Conservation (phyloP, 2,797 vertebrate genomes). For the Varecia variegata region DNA sequence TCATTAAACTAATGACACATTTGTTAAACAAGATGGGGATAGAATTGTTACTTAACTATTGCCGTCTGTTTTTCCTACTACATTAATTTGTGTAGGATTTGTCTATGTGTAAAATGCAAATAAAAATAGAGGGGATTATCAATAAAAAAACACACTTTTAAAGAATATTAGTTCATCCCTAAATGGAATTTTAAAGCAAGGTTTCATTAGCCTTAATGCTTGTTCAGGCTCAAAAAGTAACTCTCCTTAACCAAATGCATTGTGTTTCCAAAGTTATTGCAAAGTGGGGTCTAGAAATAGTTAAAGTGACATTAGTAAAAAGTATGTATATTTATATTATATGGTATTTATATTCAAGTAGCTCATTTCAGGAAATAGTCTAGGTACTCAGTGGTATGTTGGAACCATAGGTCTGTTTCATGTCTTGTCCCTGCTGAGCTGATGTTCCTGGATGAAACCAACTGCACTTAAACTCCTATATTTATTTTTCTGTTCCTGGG, state of each 20-base stretch:
- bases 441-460: constrained; percentile 28
- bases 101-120: background rate
- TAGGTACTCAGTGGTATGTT: background rate
- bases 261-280: background rate
- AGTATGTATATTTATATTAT: constrained; percentile 18
- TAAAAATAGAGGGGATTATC: background rate
- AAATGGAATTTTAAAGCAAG: background rate
- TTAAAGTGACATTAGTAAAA: constrained; percentile 24
- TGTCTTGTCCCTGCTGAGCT: constrained; percentile 42
- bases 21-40: background rate
- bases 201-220: background rate
- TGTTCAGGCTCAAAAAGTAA: background rate
- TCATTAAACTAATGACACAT: background rate
- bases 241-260: background rate
- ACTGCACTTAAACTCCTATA: constrained; percentile 17
- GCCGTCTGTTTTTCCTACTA: background rate
- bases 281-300: background rate
- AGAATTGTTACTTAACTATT: background rate
- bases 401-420: constrained; percentile 36
- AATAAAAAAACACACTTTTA: background rate
- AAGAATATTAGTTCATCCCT: background rate
- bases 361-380: constrained; percentile 26
- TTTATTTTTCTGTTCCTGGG: constrained; percentile 69
- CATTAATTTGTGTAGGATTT: background rate
- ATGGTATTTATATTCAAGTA: constrained; percentile 43